Conservation (phyloP, 2,797 vertebrate species). For the Sebastes goodei region DNA sequence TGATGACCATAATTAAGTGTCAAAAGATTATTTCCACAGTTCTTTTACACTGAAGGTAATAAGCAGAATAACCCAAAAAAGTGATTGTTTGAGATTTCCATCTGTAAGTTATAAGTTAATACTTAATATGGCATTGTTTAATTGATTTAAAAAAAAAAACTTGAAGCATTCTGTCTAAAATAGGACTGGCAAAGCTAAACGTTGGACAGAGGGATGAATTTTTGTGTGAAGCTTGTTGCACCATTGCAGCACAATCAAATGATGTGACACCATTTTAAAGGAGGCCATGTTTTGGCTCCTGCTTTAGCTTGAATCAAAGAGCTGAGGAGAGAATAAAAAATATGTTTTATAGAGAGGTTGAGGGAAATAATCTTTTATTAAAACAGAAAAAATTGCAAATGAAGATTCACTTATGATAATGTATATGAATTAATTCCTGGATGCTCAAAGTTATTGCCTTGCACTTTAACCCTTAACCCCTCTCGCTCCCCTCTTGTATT, state of each 20-base stretch:
- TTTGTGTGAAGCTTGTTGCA: slow-evolving; percentile 71
- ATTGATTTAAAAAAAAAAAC: slow-evolving; percentile 55
- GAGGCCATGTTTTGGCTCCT: slow-evolving; percentile 58
- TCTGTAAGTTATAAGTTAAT: slow-evolving; percentile 42
- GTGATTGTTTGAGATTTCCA: slow-evolving; percentile 36
- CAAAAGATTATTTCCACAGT: slow-evolving; percentile 37
- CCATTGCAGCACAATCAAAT: slow-evolving; percentile 83
- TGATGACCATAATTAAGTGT: slow-evolving; percentile 40
- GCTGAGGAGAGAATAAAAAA: slow-evolving; percentile 63
- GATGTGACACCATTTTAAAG: slow-evolving; percentile 65
- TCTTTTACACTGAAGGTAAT: slow-evolving; percentile 52
- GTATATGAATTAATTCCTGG: slow-evolving; percentile 76
- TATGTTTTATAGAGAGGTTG: slow-evolving; percentile 78
- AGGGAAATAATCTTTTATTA: slow-evolving; percentile 74
- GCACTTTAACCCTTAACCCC: slow-evolving; percentile 83
- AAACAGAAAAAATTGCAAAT: slow-evolving; percentile 67
- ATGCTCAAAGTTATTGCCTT: slow-evolving; percentile 79
- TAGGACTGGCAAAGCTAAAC: slow-evolving; percentile 56
- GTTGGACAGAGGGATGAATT: slow-evolving; percentile 57
- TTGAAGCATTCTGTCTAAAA: slow-evolving; percentile 64
- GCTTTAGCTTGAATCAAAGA: slow-evolving; percentile 74
- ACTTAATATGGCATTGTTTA: slow-evolving; percentile 53
- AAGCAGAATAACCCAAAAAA: slow-evolving; percentile 42
- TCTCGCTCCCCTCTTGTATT: slow-evolving; percentile 73
- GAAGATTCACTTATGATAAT: slow-evolving; percentile 70